Evolutionary conservation across 2,113 vertebrate species (phyloP).

Genomic region (Danio rerio): GRCz12tu NC_133192.1:15377001-15377500

Average conservation of each 20-base stretch:
- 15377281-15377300: constrained; percentile 1
- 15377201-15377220: constrained; percentile 52
- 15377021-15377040: constrained; percentile 13
- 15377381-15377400: neutral
- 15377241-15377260: neutral
- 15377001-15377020: neutral
- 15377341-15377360: neutral
- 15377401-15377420: neutral
- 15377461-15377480: too few species aligned
- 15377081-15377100: constrained; percentile 13
- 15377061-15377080: constrained; percentile 7
- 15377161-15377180: constrained; percentile 49
- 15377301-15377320: neutral
- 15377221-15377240: constrained; percentile 32
- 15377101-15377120: neutral
- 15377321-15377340: neutral
- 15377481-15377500: too few species aligned
- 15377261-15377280: constrained; percentile 32
- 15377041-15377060: constrained; percentile 3
- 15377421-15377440: neutral
- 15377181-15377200: constrained; percentile 44
- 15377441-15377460: too few species aligned
- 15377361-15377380: neutral
- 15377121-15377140: constrained; percentile 24
- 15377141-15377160: constrained; percentile 26